Conservation (phyloP, 1,140 invertebrate genomes). For the Cylas formicarius region DNA sequence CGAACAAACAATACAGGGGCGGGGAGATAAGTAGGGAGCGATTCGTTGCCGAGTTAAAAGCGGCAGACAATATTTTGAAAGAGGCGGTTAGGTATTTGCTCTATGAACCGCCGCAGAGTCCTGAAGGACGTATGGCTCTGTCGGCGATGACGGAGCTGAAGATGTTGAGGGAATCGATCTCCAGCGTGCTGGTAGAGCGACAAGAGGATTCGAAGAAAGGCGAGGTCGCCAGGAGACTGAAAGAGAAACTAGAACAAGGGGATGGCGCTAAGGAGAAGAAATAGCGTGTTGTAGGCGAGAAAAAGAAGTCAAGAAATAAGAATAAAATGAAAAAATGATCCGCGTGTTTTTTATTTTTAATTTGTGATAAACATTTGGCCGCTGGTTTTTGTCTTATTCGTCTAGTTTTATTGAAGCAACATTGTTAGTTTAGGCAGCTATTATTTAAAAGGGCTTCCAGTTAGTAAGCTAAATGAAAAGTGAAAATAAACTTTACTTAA, state of each 20-base stretch:
- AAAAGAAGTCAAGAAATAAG: background rate
- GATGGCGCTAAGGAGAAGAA: slow-evolving; percentile 1
- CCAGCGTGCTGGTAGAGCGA: slow-evolving; percentile 12
- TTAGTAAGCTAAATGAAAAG: too few species aligned
- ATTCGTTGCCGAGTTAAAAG: slow-evolving; percentile 39
- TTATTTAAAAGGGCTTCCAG: too few species aligned
- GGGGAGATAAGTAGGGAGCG: slow-evolving; percentile 47
- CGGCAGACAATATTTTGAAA: slow-evolving; percentile 52
- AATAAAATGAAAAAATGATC: background rate
- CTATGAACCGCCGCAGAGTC: slow-evolving; percentile 61
- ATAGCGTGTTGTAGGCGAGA: background rate
- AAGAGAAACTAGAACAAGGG: slow-evolving; percentile 9
- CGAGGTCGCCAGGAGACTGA: slow-evolving; percentile 10
- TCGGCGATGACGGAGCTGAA: slow-evolving; percentile 59
- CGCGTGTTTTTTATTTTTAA: too few species aligned
- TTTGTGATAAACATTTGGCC: too few species aligned
- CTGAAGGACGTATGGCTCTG: slow-evolving; percentile 61
- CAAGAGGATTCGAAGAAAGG: slow-evolving; percentile 10
- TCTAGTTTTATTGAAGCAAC: too few species aligned
- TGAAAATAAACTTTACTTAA: too few species aligned
- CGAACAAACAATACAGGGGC: slow-evolving; percentile 51
- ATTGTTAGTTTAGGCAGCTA: too few species aligned
- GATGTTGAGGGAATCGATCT: slow-evolving; percentile 41
- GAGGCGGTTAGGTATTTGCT: slow-evolving; percentile 58
- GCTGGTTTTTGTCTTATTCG: too few species aligned